Evolutionary conservation across 2,888 invertebrate species (phyloP).

Genomic region (Philereme vetulata): DNA sequence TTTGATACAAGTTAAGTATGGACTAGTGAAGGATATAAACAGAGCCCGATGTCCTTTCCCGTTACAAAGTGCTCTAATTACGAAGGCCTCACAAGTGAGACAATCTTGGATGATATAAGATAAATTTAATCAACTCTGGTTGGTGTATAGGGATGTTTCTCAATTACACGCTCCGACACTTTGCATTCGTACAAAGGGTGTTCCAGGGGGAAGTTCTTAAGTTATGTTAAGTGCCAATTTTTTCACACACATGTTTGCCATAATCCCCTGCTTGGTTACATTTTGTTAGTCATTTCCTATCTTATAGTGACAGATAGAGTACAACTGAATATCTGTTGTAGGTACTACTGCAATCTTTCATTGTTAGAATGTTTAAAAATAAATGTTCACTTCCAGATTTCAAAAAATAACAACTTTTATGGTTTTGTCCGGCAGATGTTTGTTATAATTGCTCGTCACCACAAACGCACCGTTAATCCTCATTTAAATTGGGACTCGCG

Average conservation of each 20-base stretch:
- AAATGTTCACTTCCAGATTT: too few relatives aligned
- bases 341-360: too few relatives aligned
- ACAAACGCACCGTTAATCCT: neutral
- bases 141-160: slow-evolving; percentile 28
- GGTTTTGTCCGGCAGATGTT: neutral
- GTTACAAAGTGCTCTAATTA: slow-evolving; percentile 31
- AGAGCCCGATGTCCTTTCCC: slow-evolving; percentile 14
- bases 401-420: too few relatives aligned
- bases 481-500: neutral
- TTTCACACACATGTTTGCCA: too few relatives aligned
- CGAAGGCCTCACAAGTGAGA: slow-evolving; percentile 33
- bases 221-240: slow-evolving; percentile 1
- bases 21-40: slow-evolving; percentile 9
- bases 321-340: too few relatives aligned
- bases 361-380: too few relatives aligned
- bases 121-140: slow-evolving; percentile 37
- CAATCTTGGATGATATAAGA: slow-evolving; percentile 31
- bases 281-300: too few relatives aligned
- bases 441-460: neutral
- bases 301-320: too few relatives aligned
- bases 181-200: slow-evolving; percentile 20
- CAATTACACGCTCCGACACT: slow-evolving; percentile 35
- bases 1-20: slow-evolving; percentile 2
- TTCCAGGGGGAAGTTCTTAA: slow-evolving; percentile 7
- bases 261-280: too few relatives aligned